Conservation (phyloP, 2,888 invertebrate genomes). For the Linyphia triangularis region DNA sequence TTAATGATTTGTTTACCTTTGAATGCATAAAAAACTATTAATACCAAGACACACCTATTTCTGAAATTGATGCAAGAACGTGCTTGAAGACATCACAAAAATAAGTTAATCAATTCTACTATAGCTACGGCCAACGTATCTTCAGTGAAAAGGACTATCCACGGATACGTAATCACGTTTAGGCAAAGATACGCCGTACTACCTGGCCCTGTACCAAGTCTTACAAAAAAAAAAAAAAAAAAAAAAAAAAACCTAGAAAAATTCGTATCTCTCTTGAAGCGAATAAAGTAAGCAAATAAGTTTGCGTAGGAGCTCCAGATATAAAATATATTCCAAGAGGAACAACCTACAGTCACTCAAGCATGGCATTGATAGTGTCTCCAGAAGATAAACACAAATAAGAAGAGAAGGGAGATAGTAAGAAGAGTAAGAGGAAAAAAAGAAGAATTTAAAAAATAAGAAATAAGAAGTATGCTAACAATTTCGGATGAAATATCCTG, state of each 20-base stretch:
- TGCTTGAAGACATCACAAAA: too few relatives aligned
- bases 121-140: too few relatives aligned
- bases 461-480: constrained; percentile 43
- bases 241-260: too few relatives aligned
- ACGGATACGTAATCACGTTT: neutral
- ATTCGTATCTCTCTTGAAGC: neutral
- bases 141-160: too few relatives aligned
- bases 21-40: too few relatives aligned
- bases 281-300: constrained; percentile 30
- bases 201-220: neutral
- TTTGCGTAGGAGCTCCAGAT: neutral
- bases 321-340: neutral
- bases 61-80: too few relatives aligned
- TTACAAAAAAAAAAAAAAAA: neutral
- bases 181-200: neutral
- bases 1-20: too few relatives aligned
- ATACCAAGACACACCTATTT: too few relatives aligned
- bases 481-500: constrained; percentile 50
- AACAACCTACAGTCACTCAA: constrained; percentile 22
- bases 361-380: constrained; percentile 33
- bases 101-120: too few relatives aligned
- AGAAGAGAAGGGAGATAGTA: neutral
- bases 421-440: neutral
- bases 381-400: constrained; percentile 29
- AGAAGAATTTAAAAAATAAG: neutral